Conservation (phyloP, 2,797 vertebrate species). For the Botia kubotai region DNA sequence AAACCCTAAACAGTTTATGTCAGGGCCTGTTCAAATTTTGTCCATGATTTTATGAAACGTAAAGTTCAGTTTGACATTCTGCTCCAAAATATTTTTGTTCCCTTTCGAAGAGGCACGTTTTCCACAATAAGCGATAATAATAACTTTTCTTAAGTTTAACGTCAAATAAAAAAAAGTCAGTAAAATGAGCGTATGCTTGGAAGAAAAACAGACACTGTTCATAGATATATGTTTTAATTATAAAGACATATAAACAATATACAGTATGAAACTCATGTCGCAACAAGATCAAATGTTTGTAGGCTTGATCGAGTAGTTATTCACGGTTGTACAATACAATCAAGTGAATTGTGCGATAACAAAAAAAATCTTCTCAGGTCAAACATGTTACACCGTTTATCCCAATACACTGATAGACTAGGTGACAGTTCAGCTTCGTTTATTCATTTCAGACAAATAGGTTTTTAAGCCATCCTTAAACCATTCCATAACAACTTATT, state of each 20-base stretch:
- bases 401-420: constrained; percentile 56
- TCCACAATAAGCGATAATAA: no score
- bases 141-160: not conserved
- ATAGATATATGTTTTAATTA: constrained; percentile 87
- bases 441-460: constrained; percentile 31
- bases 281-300: constrained; percentile 77
- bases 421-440: constrained; percentile 15
- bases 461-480: not conserved
- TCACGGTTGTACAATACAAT: constrained; percentile 84
- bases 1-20: not conserved
- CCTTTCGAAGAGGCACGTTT: not conserved
- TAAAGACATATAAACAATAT: constrained; percentile 94
- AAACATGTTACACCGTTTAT: constrained; percentile 58
- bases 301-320: constrained; percentile 68
- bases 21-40: not conserved
- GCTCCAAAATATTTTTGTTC: not conserved
- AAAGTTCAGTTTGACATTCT: not conserved
- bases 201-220: constrained; percentile 55
- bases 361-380: constrained; percentile 66
- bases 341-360: constrained; percentile 80
- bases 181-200: not conserved
- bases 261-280: constrained; percentile 80
- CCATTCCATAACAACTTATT: not conserved
- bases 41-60: not conserved
- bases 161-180: not conserved